Evolutionary conservation across 2,888 invertebrate genomes (phyloP), one percentile per base, ranked within the genome.

Genomic region (Hyppa rectilinea): DNA sequence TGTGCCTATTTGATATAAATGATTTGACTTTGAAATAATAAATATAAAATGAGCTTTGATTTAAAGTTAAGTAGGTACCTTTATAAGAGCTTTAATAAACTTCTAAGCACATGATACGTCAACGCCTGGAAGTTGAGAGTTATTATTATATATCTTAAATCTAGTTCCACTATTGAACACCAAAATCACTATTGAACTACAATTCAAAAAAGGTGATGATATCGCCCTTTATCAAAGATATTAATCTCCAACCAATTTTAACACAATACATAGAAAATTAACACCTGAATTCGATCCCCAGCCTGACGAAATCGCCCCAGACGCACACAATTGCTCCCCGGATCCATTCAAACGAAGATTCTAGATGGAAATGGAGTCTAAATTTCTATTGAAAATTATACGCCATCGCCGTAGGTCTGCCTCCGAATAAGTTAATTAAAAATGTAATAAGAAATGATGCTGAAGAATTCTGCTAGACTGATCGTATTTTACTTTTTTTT

Each of bases 341-440:
- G 45, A 68, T 58, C 70, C 36, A 68, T 78, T 85, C 66, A 71
- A 62, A 70, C 53, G 69, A 75, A 76, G 40, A 55, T 75, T 67
- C 65, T 72, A 71, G 60, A 75, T 55, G 59, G 70, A 75, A 78
- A 86, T 72, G 59, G 74, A 40, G 75, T 52, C 78, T 82, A 83
- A 82, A 87, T 87, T 84, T 83, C 83, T 78, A 82, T 87, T 79
- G 83, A 81, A 84, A 85, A 82, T 84, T 80, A 80, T 70, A 75
- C 67, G 74, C 61, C 62, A 38, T n/a, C 65, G 60, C 61, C 62
- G 43, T n/a, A 62, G 60, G 62, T 64, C 58, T 66, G 58, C 49
- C 56, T 66, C 72, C 73, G 72, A 84, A 83, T 85, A 86, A 86
- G 84, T 85, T 87, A 88, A 88, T 88, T 88, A 87, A 88, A 87